Conservation (phyloP, 2,797 vertebrate species). For the Pseudochirops cupreus region DNA sequence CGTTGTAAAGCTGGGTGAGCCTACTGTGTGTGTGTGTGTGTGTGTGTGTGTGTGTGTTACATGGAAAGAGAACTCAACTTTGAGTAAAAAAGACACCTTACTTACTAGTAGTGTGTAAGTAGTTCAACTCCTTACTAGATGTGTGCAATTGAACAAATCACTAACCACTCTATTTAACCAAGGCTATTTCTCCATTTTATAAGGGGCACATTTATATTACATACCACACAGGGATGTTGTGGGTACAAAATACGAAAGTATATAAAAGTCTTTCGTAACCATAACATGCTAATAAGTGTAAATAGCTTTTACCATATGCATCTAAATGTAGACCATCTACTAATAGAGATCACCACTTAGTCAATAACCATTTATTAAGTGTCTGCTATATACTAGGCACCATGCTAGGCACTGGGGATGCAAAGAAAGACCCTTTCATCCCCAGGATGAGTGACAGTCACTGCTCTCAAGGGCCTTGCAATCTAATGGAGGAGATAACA, state of each 20-base stretch:
- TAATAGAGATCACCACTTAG: not conserved
- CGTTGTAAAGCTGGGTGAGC: slow-evolving; percentile 95
- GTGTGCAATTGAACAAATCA: not conserved
- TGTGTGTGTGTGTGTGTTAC: not conserved
- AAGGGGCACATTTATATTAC: not conserved
- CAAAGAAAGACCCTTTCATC: not conserved
- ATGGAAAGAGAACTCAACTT: not conserved
- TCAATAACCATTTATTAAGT: not conserved
- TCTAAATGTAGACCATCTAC: not conserved
- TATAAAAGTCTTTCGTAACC: not conserved
- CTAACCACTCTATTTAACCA: not conserved
- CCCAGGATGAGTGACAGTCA: not conserved
- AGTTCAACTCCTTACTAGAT: too few species aligned
- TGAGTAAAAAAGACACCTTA: not conserved
- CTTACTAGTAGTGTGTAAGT: too few species aligned
- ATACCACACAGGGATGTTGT: not conserved
- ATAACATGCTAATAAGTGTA: not conserved
- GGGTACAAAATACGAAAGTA: not conserved
- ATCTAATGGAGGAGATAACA: not conserved
- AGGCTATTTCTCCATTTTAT: not conserved
- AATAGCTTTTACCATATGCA: not conserved
- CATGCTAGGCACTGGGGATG: not conserved
- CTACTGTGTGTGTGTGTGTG: not conserved
- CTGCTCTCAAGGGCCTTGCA: not conserved
- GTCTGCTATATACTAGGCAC: not conserved